Percentiles rank a stretch among this genome's conserved stretches.
phyloP scores from a whole-genome alignment of 1,140 invertebrate species.

The Melipona quadrifasciata region DNA sequence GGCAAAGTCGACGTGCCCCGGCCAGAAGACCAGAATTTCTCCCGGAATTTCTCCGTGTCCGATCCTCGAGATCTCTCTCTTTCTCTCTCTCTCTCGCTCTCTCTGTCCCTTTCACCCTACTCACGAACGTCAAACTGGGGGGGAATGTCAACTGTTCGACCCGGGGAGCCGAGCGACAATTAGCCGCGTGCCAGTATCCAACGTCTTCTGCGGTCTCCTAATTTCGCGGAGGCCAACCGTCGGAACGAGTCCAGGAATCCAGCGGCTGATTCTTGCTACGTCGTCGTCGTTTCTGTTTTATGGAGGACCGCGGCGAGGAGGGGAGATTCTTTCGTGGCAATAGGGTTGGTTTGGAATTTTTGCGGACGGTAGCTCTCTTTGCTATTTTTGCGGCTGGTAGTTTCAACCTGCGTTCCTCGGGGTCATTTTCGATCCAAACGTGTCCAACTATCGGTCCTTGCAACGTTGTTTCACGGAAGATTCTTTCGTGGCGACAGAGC shows the following conservation, averaged over 20 bases:
- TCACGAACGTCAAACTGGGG: neutral
- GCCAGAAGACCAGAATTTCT: neutral
- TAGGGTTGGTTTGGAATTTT: too few relatives aligned
- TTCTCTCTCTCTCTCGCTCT: neutral
- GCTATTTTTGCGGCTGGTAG: too few relatives aligned
- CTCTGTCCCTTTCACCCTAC: too few relatives aligned
- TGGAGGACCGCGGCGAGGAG: neutral
- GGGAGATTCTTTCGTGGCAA: neutral
- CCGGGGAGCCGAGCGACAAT: neutral
- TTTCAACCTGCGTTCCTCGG: too few relatives aligned
- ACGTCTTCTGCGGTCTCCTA: constrained; percentile 30
- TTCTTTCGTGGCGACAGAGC: too few relatives aligned
- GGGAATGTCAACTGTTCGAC: constrained; percentile 38
- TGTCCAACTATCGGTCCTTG: too few relatives aligned
- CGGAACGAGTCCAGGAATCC: constrained; percentile 2
- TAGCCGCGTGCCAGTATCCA: constrained; percentile 11
- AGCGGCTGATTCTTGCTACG: neutral
- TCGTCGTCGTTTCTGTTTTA: neutral
- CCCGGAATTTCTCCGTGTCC: constrained; percentile 9
- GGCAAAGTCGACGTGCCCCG: constrained; percentile 29
- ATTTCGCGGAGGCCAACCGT: neutral
- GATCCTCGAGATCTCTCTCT: neutral
- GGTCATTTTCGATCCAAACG: too few relatives aligned
- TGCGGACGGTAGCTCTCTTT: too few relatives aligned
- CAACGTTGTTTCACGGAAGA: too few relatives aligned